A percentile compares a stretch with the other conserved stretches of the same genome.
Evolutionary conservation across 2,888 invertebrate genomes (phyloP).

Genomic region (Parnassius apollo): DNA sequence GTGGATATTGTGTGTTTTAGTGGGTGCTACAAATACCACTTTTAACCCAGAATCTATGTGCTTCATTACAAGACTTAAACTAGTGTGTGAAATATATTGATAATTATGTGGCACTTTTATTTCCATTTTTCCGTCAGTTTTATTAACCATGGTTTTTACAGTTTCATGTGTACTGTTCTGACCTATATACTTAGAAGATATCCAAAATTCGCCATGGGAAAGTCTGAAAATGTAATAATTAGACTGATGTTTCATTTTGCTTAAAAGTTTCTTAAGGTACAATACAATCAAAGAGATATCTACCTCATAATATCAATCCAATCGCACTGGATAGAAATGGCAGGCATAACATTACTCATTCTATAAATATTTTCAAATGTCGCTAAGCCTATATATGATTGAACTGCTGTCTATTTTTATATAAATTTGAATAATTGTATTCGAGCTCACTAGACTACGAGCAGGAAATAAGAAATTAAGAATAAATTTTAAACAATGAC

Average conservation of each 20-base stretch:
- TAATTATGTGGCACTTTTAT: slow-evolving; percentile 62
- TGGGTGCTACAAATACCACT: slow-evolving; percentile 76
- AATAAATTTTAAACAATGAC: no score
- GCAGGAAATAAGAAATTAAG: no score
- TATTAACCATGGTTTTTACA: slow-evolving; percentile 53
- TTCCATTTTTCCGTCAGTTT: slow-evolving; percentile 64
- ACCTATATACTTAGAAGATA: slow-evolving; percentile 70
- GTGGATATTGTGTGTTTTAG: slow-evolving; percentile 69
- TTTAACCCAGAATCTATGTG: slow-evolving; percentile 64
- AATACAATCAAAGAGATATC: slow-evolving; percentile 12
- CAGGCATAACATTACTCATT: slow-evolving; percentile 56
- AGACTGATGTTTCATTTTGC: not conserved
- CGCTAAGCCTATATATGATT: no score
- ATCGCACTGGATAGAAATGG: slow-evolving; percentile 75
- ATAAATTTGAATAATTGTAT: no score
- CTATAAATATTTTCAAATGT: slow-evolving; percentile 4
- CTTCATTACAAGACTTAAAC: slow-evolving; percentile 65
- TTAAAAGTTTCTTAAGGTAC: slow-evolving; percentile 2
- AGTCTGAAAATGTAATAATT: slow-evolving; percentile 50
- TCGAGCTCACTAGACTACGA: no score
- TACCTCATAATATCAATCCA: slow-evolving; percentile 79
- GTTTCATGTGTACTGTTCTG: slow-evolving; percentile 65
- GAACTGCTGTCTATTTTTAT: no score
- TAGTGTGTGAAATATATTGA: slow-evolving; percentile 63
- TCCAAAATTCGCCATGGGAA: slow-evolving; percentile 71